A percentile compares a stretch with the other conserved stretches of the same genome.
Evolutionary conservation across 2,888 invertebrate genomes (phyloP).

Genomic region (Listrodromus nycthemerus): DNA sequence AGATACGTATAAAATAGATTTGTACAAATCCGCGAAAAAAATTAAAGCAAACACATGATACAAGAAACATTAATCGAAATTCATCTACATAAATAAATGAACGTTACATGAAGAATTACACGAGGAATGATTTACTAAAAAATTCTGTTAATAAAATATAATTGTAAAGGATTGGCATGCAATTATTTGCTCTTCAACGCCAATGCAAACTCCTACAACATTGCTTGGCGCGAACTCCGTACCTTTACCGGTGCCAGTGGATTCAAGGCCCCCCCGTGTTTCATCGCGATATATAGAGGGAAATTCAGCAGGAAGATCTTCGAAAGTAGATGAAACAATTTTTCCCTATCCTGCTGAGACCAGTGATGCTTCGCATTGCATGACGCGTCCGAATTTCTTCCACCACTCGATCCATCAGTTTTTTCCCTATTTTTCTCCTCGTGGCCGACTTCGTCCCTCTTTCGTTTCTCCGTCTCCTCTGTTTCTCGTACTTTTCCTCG

Average conservation of each 20-base stretch:
- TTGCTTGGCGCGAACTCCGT: slow-evolving; percentile 44
- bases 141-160: too few relatives aligned
- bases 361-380: slow-evolving; percentile 84
- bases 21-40: too few relatives aligned
- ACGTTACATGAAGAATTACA: too few relatives aligned
- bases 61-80: too few relatives aligned
- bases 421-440: slow-evolving; percentile 69
- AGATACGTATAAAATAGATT: too few relatives aligned
- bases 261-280: slow-evolving; percentile 89
- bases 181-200: neutral
- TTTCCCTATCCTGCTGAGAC: slow-evolving; percentile 94
- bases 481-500: slow-evolving; percentile 78
- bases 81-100: too few relatives aligned
- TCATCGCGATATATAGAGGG: slow-evolving; percentile 94
- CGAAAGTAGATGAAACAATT: slow-evolving; percentile 93
- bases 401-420: slow-evolving; percentile 66
- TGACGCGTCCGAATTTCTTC: slow-evolving; percentile 51
- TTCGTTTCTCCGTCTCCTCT: slow-evolving; percentile 55
- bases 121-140: too few relatives aligned
- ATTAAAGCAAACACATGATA: too few relatives aligned
- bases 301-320: slow-evolving; percentile 96
- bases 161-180: neutral
- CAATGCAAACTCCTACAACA: too few relatives aligned
- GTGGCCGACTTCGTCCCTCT: slow-evolving; percentile 61
- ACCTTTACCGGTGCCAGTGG: slow-evolving; percentile 82